Percentiles rank a stretch among this genome's conserved stretches.
Conservation (phyloP, 2,797 vertebrate species). For the Strix occidentalis region DNA sequence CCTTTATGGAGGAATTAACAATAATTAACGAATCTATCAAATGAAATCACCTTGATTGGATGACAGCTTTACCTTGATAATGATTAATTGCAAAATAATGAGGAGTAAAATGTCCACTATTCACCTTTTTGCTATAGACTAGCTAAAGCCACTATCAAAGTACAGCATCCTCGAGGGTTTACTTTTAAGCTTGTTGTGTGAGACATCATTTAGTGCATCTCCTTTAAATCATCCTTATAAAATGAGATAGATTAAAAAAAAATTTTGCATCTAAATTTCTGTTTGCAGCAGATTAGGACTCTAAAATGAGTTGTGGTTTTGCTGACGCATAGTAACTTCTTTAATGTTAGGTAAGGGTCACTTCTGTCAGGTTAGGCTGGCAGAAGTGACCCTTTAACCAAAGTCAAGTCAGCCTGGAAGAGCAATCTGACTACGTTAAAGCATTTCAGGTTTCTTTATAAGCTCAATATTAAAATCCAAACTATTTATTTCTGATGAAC, state of each 20-base stretch:
- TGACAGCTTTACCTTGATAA: conserved; percentile 13
- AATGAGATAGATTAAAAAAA: neutral
- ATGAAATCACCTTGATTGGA: conserved; percentile 47
- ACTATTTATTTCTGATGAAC: neutral
- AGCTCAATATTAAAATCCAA: neutral
- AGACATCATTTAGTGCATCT: neutral
- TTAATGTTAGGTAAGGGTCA: neutral
- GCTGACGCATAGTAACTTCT: neutral
- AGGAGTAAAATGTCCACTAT: neutral
- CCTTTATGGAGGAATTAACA: neutral
- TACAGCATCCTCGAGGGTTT: neutral
- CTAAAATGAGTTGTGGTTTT: neutral
- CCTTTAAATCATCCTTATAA: neutral
- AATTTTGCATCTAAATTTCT: neutral
- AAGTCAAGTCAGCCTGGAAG: neutral
- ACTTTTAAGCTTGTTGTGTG: neutral
- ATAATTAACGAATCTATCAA: conserved; percentile 40
- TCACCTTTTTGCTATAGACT: neutral
- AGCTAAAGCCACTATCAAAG: neutral
- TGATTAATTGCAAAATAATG: conserved; percentile 2
- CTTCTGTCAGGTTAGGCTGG: neutral
- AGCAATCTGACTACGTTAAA: neutral
- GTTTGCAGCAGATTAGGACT: neutral
- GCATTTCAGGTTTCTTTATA: neutral
- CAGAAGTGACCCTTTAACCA: neutral